Evolutionary conservation across 1,140 invertebrate genomes (phyloP).

Genomic region (Homarus americanus): DNA sequence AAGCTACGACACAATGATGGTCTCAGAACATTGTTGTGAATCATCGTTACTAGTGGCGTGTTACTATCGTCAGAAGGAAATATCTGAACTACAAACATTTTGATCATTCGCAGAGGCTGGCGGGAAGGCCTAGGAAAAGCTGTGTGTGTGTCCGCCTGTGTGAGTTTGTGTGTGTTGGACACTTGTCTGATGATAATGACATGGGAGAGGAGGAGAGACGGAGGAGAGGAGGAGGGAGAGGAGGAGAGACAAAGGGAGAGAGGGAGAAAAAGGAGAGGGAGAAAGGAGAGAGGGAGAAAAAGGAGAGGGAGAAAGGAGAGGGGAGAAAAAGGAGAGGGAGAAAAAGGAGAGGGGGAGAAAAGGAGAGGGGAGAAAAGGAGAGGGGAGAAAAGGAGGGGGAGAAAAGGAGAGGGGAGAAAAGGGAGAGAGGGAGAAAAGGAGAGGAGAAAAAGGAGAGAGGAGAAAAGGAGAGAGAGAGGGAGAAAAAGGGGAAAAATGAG

Average conservation of each 20-base stretch:
- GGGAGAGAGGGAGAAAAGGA: neutral
- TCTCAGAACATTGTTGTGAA: too few relatives aligned
- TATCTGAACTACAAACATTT: too few relatives aligned
- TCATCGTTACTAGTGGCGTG: too few relatives aligned
- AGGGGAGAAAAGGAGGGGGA: neutral
- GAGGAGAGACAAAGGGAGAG: neutral
- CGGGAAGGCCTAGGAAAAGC: neutral
- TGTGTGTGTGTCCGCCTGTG: neutral
- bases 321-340: neutral
- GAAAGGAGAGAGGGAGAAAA: neutral
- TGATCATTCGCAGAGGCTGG: too few relatives aligned
- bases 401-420: neutral
- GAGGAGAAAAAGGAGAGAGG: neutral
- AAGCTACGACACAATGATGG: too few relatives aligned
- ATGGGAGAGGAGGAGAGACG: too few relatives aligned
- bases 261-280: constrained; percentile 4
- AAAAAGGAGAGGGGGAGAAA: neutral
- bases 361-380: neutral
- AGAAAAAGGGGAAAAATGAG: neutral
- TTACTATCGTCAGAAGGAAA: too few relatives aligned
- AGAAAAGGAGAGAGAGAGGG: neutral
- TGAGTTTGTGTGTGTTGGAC: neutral
- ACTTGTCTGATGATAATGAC: too few relatives aligned
- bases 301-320: neutral
- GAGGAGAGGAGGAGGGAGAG: neutral